Base-by-base conservation (phyloP, 2,797 vertebrate genomes). In the Agapornis canus region DNA sequence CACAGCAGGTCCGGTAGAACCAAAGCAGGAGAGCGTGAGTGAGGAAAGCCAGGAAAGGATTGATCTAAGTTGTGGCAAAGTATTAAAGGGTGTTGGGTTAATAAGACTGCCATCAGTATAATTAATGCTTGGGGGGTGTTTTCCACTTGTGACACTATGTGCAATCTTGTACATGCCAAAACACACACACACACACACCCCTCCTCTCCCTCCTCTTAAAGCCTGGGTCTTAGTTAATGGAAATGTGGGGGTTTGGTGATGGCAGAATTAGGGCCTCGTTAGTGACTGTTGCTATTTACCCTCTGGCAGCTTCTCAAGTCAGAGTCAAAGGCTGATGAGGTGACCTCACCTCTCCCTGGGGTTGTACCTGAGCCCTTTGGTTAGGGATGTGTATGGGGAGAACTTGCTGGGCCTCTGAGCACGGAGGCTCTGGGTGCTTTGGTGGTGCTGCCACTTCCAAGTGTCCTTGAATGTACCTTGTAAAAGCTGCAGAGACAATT, bases 391-490 rank as follows among this genome's bases (percentile, higher is more conserved):
- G 0, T 5, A 7, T 1, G 54, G 59, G 18, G 43, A 27, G 61
- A 61, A 57, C 32, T 71, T 71, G 83, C 86, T 45, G 73, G 87
- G 39, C 45, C 57, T 54, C 0, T 56, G 27, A 2, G 10, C 8
- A 27, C 51, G n/a, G 92, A 51, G 80, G 12, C 6, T 8, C 43
- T 0, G 2, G 40, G 4, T 18, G 79, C 9, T 45, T 78, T 6
- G 22, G 66, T 77, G 93, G 75, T 86, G 81, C 84, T 47, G 26
- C 63, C 57, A 22, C 54, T 76, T 90, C 85, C n/a, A 82, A 97
- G 94, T 91, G 94, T 81, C 96, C 94, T 94, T 93, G 94, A 95
- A 43, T 60, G 89, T 72, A 73, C 61, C 84, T 65, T 79, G 82
- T 77, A 11, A 65, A 81, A 91, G 84, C 82, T 66, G 81, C 4